Conservation (phyloP, 2,888 invertebrate species). For the Uropetala carovei region DNA sequence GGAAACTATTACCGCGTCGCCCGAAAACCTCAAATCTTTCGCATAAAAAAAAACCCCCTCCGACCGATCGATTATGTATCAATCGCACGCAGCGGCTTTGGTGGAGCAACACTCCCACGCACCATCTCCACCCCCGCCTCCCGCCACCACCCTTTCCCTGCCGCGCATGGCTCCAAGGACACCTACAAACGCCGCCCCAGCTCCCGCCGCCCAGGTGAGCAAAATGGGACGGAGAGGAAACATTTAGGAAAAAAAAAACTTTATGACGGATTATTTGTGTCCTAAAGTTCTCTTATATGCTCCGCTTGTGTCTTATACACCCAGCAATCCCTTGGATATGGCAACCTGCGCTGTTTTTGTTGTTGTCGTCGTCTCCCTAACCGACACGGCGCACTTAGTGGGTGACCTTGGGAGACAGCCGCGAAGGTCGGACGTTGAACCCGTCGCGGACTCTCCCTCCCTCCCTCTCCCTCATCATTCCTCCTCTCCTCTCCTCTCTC, state of each 20-base stretch:
- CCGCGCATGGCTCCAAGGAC: constrained; percentile 21
- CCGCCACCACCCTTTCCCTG: neutral
- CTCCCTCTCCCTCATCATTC: neutral
- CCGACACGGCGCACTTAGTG: constrained; percentile 51
- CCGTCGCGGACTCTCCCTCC: neutral
- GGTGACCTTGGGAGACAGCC: constrained; percentile 53
- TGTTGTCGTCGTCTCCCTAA: constrained; percentile 11
- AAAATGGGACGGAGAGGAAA: too few relatives aligned
- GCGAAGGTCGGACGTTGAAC: constrained; percentile 60
- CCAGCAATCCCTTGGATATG: neutral
- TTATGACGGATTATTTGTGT: too few relatives aligned
- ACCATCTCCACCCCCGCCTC: neutral
- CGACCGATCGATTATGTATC: too few relatives aligned
- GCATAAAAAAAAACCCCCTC: neutral
- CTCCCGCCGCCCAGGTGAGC: neutral
- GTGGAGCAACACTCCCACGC: too few relatives aligned
- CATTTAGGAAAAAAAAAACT: too few relatives aligned
- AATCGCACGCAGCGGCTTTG: too few relatives aligned
- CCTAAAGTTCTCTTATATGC: neutral
- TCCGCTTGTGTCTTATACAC: neutral
- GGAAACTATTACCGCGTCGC: neutral
- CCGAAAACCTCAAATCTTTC: neutral
- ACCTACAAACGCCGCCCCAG: neutral
- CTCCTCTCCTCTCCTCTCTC: neutral
- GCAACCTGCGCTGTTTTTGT: constrained; percentile 48